Evolutionary conservation across 2,113 vertebrate species (phyloP).

Genomic region (Candoia aspera): DNA sequence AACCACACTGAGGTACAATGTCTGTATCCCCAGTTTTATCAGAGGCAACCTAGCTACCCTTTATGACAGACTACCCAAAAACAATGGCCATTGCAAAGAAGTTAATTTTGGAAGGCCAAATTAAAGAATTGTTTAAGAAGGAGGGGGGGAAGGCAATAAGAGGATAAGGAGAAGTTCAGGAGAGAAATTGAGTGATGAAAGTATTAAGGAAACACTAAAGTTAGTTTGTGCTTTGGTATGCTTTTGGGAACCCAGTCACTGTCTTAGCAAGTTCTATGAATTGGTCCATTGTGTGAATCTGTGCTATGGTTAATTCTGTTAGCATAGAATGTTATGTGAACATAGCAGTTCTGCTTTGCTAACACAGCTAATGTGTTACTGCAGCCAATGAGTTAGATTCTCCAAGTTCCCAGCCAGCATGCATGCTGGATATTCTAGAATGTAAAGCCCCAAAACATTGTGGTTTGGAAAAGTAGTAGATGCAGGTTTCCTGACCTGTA

Average conservation of each 20-base stretch:
- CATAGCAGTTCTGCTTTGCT: neutral
- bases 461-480: neutral
- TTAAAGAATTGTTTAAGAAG: neutral
- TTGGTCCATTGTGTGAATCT: neutral
- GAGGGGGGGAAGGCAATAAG: neutral
- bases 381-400: neutral
- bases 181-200: neutral
- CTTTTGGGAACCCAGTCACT: neutral
- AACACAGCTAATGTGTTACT: neutral
- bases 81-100: neutral
- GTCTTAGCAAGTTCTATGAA: neutral
- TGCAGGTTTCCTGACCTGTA: neutral
- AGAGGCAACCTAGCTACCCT: neutral
- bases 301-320: neutral
- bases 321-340: neutral
- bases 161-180: neutral
- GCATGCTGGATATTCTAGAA: neutral
- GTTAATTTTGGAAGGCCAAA: neutral
- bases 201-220: neutral
- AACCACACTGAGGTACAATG: neutral
- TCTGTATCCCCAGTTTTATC: neutral
- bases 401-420: neutral
- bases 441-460: neutral
- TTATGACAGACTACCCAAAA: neutral
- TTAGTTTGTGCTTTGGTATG: neutral